Conservation (phyloP, 2,797 vertebrate genomes). For the Ctenochaetus hawaiiensis region DNA sequence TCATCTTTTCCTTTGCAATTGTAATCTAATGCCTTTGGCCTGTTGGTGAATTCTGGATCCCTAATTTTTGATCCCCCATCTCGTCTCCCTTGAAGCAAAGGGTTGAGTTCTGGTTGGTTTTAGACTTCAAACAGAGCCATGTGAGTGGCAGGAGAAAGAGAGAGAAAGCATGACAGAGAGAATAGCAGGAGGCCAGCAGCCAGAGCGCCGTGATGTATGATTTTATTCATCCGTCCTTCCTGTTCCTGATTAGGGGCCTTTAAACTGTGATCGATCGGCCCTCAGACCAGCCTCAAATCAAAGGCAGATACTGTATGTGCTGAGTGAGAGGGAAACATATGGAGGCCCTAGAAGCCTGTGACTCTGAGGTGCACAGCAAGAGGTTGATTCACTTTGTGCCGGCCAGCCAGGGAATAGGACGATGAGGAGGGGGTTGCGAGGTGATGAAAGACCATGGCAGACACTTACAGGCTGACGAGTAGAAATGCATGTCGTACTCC, state of each 20-base stretch:
- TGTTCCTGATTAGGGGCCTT: conserved; percentile 84
- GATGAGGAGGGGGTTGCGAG: conserved; percentile 19
- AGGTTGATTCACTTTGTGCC: conserved; percentile 81
- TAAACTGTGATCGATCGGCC: conserved; percentile 79
- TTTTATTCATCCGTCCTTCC: conserved; percentile 77
- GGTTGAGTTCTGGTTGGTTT: conserved; percentile 58
- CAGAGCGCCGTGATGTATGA: conserved; percentile 73
- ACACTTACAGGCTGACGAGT: conserved; percentile 51
- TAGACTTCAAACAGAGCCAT: conserved; percentile 58
- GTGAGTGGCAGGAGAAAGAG: conserved; percentile 28
- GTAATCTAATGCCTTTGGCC: conserved; percentile 9
- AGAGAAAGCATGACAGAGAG: conserved; percentile 36
- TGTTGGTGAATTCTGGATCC: conserved; percentile 14
- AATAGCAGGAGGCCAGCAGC: conserved; percentile 55
- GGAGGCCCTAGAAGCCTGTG: conserved; percentile 67
- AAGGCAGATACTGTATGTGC: conserved; percentile 79
- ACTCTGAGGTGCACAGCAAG: conserved; percentile 76
- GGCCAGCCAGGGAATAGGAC: conserved; percentile 55
- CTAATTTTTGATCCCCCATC: conserved; percentile 3
- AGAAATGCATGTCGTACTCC: conserved; percentile 48
- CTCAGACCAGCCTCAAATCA: conserved; percentile 78
- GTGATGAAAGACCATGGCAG: conserved; percentile 55
- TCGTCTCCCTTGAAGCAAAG: conserved; percentile 36
- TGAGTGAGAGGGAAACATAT: conserved; percentile 76
- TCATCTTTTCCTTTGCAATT: conserved; percentile 22